These are phyloP conservation scores for Steinernema feltiae DNA, from an alignment of 1,140 invertebrate species.

Conservation along the genomic window DNA sequence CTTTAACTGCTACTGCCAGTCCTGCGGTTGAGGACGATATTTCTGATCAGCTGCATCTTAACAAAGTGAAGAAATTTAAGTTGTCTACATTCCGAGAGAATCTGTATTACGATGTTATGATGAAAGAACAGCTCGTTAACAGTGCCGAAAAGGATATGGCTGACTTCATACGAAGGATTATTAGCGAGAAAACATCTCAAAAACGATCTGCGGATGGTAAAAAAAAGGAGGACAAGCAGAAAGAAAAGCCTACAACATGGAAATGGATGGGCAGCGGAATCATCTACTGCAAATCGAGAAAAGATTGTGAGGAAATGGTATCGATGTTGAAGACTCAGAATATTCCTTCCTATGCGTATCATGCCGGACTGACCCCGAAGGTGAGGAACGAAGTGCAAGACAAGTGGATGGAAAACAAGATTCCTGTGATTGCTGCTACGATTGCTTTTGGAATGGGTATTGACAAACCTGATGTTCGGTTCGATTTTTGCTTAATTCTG, in stretches of 20 bases:
- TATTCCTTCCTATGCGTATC: slow-evolving; percentile 65
- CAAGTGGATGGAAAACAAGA: slow-evolving; percentile 63
- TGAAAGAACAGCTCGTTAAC: slow-evolving; percentile 63
- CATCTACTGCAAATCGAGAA: slow-evolving; percentile 84
- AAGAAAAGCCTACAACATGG: background rate
- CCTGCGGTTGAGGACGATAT: slow-evolving; percentile 36
- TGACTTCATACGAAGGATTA: background rate
- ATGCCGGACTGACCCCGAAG: slow-evolving; percentile 64
- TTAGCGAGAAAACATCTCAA: background rate
- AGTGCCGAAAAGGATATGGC: slow-evolving; percentile 17
- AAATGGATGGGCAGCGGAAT: slow-evolving; percentile 67
- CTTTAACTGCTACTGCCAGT: slow-evolving; percentile 34
- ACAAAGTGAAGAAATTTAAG: slow-evolving; percentile 22
- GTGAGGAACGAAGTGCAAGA: slow-evolving; percentile 64
- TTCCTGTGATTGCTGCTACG: slow-evolving; percentile 49
- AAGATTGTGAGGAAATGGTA: slow-evolving; percentile 67
- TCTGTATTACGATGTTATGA: slow-evolving; percentile 35
- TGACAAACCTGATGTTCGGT: slow-evolving; percentile 60
- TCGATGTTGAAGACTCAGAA: slow-evolving; percentile 62
- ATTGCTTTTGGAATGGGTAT: slow-evolving; percentile 62
- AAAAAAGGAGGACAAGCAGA: background rate
- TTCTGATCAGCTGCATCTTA: slow-evolving; percentile 26
- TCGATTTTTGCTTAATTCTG: slow-evolving; percentile 29
- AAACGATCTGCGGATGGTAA: background rate
- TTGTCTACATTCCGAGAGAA: slow-evolving; percentile 34